A percentile compares a stretch with the other conserved stretches of the same genome.
Conservation (phyloP, 2,113 vertebrate species). For the Phalacrocorax aristotelis region DNA sequence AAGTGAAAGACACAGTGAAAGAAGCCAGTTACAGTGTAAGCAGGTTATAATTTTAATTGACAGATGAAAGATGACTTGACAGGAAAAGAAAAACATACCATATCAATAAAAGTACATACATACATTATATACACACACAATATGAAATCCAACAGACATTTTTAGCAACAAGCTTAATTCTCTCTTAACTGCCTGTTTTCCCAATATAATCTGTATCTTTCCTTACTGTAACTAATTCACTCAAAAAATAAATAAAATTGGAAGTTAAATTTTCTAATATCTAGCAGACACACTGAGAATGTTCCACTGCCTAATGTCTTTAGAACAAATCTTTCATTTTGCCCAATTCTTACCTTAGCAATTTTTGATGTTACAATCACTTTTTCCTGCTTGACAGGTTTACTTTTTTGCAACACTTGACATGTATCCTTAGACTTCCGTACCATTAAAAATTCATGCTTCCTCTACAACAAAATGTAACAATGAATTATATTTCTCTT, state of each 20-base stretch:
- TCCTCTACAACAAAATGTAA: slow-evolving; percentile 76
- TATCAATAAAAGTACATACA: background rate
- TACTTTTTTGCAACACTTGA: slow-evolving; percentile 50
- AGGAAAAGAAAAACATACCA: background rate
- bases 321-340: accelerated
- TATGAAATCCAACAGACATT: background rate
- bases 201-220: background rate
- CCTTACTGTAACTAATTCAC: background rate
- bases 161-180: background rate
- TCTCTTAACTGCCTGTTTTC: background rate
- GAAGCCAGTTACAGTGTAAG: background rate
- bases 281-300: background rate
- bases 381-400: slow-evolving; percentile 76
- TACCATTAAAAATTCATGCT: slow-evolving; percentile 73
- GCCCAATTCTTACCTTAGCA: slow-evolving; percentile 68
- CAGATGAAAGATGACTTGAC: background rate
- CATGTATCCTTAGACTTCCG: slow-evolving; percentile 67
- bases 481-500: background rate
- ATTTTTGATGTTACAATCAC: slow-evolving; percentile 55
- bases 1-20: background rate
- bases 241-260: background rate
- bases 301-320: background rate
- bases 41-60: background rate
- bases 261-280: background rate
- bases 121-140: background rate